Conservation (phyloP, 1,140 invertebrate species). For the Pseudomyrmex cubaensis region DNA sequence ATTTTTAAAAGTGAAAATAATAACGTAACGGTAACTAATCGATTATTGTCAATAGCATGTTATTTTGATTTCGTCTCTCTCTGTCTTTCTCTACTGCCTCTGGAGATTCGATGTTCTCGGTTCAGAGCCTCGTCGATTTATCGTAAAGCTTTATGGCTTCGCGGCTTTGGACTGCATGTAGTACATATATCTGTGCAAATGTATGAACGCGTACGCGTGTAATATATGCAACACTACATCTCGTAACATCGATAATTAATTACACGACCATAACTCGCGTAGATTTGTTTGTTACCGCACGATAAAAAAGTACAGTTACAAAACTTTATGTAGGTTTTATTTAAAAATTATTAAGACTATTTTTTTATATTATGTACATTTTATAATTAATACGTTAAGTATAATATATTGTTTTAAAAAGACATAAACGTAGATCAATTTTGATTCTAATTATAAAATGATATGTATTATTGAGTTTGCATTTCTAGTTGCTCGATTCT, state of each 20-base stretch:
- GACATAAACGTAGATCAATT: too few relatives aligned
- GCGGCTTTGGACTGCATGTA: slow-evolving; percentile 53
- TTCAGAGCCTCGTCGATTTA: slow-evolving; percentile 38
- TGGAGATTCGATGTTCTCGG: slow-evolving; percentile 36
- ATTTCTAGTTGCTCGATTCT: neutral
- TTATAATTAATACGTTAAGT: too few relatives aligned
- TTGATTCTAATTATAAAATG: too few relatives aligned
- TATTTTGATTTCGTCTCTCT: slow-evolving; percentile 56
- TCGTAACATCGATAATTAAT: slow-evolving; percentile 35
- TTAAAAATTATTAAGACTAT: too few relatives aligned
- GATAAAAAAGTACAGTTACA: neutral
- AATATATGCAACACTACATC: slow-evolving; percentile 39
- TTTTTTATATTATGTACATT: too few relatives aligned
- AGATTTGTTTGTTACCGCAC: slow-evolving; percentile 11
- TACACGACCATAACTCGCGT: neutral
- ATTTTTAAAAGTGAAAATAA: neutral
- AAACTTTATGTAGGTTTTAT: neutral
- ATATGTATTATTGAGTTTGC: neutral
- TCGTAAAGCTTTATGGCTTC: slow-evolving; percentile 67
- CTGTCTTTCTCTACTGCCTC: neutral
- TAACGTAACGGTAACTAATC: neutral
- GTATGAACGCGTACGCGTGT: slow-evolving; percentile 16
- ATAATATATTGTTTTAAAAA: too few relatives aligned
- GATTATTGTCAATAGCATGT: neutral
- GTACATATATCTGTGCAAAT: slow-evolving; percentile 42